These are phyloP conservation scores for Centruroides sculpturatus DNA, from an alignment of 1,140 invertebrate species.

Conservation along the genomic window DNA sequence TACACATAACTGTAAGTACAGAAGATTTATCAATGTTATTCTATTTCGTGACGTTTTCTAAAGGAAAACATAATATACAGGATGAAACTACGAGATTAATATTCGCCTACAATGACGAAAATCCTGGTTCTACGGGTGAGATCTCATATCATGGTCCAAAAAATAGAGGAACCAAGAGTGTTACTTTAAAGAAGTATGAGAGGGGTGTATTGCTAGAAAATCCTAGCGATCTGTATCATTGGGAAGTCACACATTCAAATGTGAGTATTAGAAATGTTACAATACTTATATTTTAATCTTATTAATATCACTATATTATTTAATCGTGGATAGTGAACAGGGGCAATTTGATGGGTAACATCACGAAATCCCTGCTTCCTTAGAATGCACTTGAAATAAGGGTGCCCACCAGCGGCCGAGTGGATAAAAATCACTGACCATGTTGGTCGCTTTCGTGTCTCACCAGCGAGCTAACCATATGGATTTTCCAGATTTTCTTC, in stretches of 20 bases:
- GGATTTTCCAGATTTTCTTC: no score
- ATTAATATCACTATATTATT: no score
- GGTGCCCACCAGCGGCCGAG: no score
- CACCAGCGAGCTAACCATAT: no score
- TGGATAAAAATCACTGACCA: no score
- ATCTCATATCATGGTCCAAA: slow-evolving; percentile 15
- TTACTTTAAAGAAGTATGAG: background rate
- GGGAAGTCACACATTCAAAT: slow-evolving; percentile 12
- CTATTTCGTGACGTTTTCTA: background rate
- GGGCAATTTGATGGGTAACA: no score
- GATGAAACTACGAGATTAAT: slow-evolving; percentile 21
- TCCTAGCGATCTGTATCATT: background rate
- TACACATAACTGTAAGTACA: slow-evolving; percentile 6
- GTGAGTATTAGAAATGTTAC: slow-evolving; percentile 1
- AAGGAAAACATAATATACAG: slow-evolving; percentile 2
- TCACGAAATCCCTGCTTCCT: no score
- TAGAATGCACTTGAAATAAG: no score
- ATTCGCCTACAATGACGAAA: slow-evolving; percentile 21
- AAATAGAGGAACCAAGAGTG: slow-evolving; percentile 15
- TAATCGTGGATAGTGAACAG: no score
- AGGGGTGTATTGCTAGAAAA: background rate
- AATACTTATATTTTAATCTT: no score
- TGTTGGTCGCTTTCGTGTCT: no score
- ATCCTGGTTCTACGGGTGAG: slow-evolving; percentile 17
- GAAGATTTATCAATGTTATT: background rate